Base-by-base conservation (phyloP, 2,113 vertebrate species). In the Hyperoodon ampullatus region DNA sequence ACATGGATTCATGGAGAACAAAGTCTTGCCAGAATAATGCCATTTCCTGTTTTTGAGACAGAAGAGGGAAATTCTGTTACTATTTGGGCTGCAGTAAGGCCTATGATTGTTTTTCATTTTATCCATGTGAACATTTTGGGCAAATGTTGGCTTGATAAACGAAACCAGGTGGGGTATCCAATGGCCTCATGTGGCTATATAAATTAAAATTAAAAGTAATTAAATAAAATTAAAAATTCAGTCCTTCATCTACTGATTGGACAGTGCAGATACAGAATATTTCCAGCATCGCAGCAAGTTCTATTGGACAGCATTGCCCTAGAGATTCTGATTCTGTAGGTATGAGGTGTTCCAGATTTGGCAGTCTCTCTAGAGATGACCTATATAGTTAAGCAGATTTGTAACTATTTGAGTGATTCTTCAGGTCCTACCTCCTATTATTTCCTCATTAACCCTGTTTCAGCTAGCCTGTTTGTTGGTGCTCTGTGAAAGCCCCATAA, bases 341-440 rank as follows among this genome's bases (percentile, higher is more conserved):
- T 96, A 63, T 95, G 81, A 10, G 10, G 61, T 96, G 74, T 90
- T 97, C 95, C 42, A 84, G 70, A 97, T 96, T 96, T 95, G 68
- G 47, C 93, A 75, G 80, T 94, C 94, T 97, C 96, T 98, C 93
- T 87, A 93, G 95, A 97, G 92, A 89, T 97, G 97, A 96, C 96
- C 97, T 96, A 96, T 75, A 95, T 96, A 97, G 58, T 87, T 87
- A 91, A 84, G 50, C 74, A 72, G 80, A 92, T 70, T 96, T 94
- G 28, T 88, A 93, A 90, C 74, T 93, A 53, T 10, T 60, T 82
- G 55, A 95, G 85, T 81, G 35, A 88, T 89, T 93, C 82, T 92
- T 92, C 47, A 81, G 10, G 9, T 80, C 92, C n/a, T 66, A 39
- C 26, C 55, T 92, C 18, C 39, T 86, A 1, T 95, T 85, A 89